Conservation (phyloP, 2,888 invertebrate species). For the Caenorhabditis sp. region DNA sequence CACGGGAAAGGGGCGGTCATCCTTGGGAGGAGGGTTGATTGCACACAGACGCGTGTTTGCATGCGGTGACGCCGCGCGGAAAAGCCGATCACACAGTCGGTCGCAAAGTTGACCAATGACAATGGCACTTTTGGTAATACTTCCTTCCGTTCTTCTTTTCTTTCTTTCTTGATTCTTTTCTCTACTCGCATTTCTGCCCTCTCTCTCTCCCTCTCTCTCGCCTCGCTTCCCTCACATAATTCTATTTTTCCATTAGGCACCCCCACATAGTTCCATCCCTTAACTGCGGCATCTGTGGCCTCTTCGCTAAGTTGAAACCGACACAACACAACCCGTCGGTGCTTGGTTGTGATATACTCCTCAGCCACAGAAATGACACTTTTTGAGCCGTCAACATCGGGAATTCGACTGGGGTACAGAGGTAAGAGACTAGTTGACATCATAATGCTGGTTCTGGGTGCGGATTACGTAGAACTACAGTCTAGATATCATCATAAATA, state of each 20-base stretch:
- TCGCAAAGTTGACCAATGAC: conserved; percentile 39
- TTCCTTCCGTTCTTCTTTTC: conserved; percentile 11
- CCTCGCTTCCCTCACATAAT: conserved; percentile 21
- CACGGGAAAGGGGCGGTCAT: conserved; percentile 21
- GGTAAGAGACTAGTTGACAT: conserved; percentile 40
- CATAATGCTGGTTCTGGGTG: conserved; percentile 9
- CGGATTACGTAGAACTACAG: conserved; percentile 18
- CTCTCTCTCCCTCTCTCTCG: conserved; percentile 15
- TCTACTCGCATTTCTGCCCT: conserved; percentile 10
- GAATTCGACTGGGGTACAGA: conserved; percentile 53
- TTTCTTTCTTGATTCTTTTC: conserved; percentile 8
- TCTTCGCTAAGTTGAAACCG: conserved; percentile 13
- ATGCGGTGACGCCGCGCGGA: conserved; percentile 48
- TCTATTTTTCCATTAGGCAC: conserved; percentile 23
- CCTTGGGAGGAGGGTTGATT: conserved; percentile 55
- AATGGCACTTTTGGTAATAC: conserved; percentile 44
- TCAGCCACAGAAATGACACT: conserved; percentile 58
- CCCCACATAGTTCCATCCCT: conserved; percentile 3
- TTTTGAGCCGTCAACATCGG: conserved; percentile 65
- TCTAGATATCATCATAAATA: background rate
- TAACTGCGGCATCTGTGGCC: conserved; percentile 22
- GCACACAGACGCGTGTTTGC: conserved; percentile 55
- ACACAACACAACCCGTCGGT: background rate
- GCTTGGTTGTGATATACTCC: conserved; percentile 32
- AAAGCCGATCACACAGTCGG: conserved; percentile 5